Evolutionary conservation across 2,797 vertebrate species (phyloP).

Genomic region (Apogon talboti): DNA sequence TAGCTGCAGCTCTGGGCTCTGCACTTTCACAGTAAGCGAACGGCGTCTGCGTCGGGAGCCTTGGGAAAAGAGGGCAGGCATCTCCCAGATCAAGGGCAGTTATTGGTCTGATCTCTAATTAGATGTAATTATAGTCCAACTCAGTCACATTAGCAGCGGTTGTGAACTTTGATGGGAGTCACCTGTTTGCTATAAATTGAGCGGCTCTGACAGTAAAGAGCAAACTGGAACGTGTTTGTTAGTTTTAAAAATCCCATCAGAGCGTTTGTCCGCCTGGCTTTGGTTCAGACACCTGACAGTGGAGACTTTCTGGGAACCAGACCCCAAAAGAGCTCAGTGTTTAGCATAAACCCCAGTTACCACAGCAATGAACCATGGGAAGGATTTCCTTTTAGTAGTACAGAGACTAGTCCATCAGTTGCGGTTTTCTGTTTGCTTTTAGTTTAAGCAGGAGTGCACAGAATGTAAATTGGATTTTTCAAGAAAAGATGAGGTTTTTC

Average conservation of each 20-base stretch:
- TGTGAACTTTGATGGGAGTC: constrained; percentile 62
- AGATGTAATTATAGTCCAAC: constrained; percentile 73
- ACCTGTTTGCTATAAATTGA: constrained; percentile 78
- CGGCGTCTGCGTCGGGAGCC: constrained; percentile 36
- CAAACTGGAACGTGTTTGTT: constrained; percentile 58
- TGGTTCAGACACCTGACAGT: constrained; percentile 45
- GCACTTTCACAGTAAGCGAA: constrained; percentile 22
- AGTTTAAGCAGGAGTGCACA: constrained; percentile 3
- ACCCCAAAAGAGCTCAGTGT: constrained; percentile 42
- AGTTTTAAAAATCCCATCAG: constrained; percentile 46
- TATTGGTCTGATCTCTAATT: constrained; percentile 71
- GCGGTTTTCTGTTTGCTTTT: constrained; percentile 20
- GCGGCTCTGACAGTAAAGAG: constrained; percentile 46
- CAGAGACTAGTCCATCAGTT: constrained; percentile 16
- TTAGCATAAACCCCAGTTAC: constrained; percentile 37
- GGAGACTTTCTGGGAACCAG: constrained; percentile 28
- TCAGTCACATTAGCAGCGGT: constrained; percentile 61
- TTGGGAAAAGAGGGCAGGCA: constrained; percentile 32
- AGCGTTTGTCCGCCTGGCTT: constrained; percentile 57
- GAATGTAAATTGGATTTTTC: neutral
- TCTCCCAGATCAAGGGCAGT: constrained; percentile 68
- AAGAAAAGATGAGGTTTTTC: constrained; percentile 8
- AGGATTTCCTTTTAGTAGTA: constrained; percentile 12
- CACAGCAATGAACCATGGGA: constrained; percentile 23
- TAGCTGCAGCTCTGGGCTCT: constrained; percentile 24